These are phyloP conservation scores for Antedon mediterranea DNA, from an alignment of 53 echinoderm and acorn worm genomes.

Conservation along the genomic window DNA sequence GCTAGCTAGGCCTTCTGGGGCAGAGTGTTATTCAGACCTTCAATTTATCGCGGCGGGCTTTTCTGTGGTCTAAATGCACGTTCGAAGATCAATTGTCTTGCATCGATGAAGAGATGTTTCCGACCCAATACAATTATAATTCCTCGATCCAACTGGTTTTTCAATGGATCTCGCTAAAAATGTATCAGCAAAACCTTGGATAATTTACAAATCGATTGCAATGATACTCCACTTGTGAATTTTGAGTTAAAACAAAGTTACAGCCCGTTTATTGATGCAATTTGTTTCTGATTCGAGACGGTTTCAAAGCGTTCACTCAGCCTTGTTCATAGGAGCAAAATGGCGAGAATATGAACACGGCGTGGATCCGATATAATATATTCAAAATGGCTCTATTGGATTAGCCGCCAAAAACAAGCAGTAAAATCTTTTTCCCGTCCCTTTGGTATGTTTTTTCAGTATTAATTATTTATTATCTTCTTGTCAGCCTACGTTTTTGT, in stretches of 20 bases:
- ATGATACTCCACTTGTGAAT: slow-evolving; percentile 49
- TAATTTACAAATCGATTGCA: slow-evolving; percentile 29
- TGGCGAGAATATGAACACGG: not conserved
- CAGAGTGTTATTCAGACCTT: not conserved
- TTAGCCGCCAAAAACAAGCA: too few relatives aligned
- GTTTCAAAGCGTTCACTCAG: not conserved
- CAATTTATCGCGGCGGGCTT: not conserved
- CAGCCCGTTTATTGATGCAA: not conserved
- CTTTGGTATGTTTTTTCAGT: too few relatives aligned
- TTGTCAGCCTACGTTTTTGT: too few relatives aligned
- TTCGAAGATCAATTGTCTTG: not conserved
- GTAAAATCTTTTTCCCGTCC: too few relatives aligned
- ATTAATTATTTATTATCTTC: too few relatives aligned
- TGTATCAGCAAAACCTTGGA: slow-evolving; percentile 25
- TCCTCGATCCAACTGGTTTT: slow-evolving; percentile 46
- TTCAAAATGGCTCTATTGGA: too few relatives aligned
- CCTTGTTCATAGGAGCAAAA: not conserved
- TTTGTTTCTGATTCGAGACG: not conserved
- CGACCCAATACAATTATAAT: slow-evolving; percentile 38
- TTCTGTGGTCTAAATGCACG: not conserved
- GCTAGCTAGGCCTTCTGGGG: not conserved
- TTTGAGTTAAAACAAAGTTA: slow-evolving; percentile 5
- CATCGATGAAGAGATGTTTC: not conserved
- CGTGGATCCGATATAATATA: not conserved
- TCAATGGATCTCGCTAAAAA: slow-evolving; percentile 11